These are phyloP conservation scores for Rhamphomyia laevipes DNA, from an alignment of 2,888 invertebrate species.

Conservation along the genomic window DNA sequence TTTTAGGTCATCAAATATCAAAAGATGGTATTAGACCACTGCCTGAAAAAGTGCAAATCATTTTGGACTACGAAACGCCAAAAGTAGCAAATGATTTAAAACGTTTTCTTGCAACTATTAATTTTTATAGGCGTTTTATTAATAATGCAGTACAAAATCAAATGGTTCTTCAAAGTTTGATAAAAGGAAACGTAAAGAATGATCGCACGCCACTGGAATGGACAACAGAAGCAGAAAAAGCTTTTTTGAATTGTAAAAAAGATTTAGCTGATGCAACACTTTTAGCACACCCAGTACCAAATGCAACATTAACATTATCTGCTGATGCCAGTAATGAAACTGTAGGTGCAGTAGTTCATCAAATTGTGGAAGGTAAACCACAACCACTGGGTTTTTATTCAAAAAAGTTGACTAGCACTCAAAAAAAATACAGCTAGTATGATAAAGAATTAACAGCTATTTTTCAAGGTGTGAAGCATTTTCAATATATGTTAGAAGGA, in stretches of 20 bases:
- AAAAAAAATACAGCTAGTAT: constrained; percentile 26
- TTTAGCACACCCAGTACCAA: constrained; percentile 3
- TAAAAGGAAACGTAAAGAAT: constrained; percentile 12
- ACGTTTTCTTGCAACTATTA: neutral
- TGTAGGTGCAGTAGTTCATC: constrained; percentile 13
- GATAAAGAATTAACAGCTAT: constrained; percentile 31
- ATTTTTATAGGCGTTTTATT: no score
- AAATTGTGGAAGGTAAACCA: constrained; percentile 8
- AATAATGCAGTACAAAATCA: constrained; percentile 3
- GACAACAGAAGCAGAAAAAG: no score
- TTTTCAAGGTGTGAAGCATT: constrained; percentile 24
- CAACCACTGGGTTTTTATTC: constrained; percentile 21
- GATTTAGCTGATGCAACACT: constrained; percentile 8
- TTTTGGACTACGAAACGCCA: neutral
- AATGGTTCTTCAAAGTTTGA: neutral
- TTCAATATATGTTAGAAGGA: constrained; percentile 13
- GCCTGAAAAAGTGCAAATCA: neutral
- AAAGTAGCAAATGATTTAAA: neutral
- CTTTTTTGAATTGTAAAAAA: constrained; percentile 13
- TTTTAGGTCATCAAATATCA: constrained; percentile 2
- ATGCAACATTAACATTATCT: constrained; percentile 4
- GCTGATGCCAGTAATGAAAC: constrained; percentile 12
- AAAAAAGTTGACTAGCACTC: constrained; percentile 20
- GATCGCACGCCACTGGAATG: constrained; percentile 8
- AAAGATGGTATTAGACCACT: constrained; percentile 11